Evolutionary conservation across 2,797 vertebrate species (phyloP).

Genomic region (Pipistrellus nathusii): DNA sequence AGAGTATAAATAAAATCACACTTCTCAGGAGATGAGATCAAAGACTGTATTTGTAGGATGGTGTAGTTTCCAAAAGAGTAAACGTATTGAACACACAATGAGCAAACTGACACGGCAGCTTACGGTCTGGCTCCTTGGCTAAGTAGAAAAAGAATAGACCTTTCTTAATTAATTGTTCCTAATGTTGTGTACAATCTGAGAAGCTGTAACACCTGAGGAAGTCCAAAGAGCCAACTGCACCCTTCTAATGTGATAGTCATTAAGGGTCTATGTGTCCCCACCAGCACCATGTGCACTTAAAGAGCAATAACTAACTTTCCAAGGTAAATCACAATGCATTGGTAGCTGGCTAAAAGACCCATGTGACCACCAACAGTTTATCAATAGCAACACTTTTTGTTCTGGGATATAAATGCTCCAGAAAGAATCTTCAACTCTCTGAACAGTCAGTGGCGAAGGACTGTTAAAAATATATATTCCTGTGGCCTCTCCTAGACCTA

Average conservation of each 20-base stretch:
- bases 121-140: neutral
- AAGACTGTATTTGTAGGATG: conserved; percentile 51
- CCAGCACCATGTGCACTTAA: neutral
- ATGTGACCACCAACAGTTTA: neutral
- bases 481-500: neutral
- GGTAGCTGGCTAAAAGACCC: neutral
- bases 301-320: conserved; percentile 32
- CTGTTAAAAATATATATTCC: neutral
- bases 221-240: neutral
- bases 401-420: neutral
- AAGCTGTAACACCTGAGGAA: neutral
- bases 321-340: neutral
- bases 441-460: neutral
- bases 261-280: neutral
- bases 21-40: conserved; percentile 32
- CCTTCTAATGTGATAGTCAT: conserved; percentile 40
- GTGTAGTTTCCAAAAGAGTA: conserved; percentile 29
- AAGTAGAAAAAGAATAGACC: neutral
- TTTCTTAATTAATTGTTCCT: conserved; percentile 35
- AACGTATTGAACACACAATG: neutral
- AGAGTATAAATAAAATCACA: neutral
- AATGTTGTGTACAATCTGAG: neutral
- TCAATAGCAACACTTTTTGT: neutral
- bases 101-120: neutral
- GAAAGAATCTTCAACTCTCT: neutral